Conservation (phyloP, 2,113 vertebrate species). For the Ailurus styani region DNA sequence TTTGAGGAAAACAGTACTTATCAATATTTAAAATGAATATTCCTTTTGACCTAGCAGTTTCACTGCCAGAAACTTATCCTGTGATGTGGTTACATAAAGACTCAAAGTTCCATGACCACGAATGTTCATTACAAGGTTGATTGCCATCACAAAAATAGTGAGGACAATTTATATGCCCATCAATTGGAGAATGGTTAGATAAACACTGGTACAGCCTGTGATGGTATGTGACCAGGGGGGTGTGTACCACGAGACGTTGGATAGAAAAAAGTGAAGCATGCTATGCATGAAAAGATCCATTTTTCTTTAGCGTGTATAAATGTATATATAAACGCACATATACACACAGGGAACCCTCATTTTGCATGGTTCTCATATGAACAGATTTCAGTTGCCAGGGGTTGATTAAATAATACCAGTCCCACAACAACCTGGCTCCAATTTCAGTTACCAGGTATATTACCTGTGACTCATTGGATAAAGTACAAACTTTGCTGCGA, state of each 20-base stretch:
- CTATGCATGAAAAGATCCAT: not conserved
- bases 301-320: not conserved
- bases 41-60: not conserved
- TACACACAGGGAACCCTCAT: not conserved
- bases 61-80: not conserved
- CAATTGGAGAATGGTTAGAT: not conserved
- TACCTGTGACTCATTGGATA: not conserved
- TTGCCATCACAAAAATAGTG: not conserved
- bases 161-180: not conserved
- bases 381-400: not conserved
- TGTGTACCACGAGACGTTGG: not conserved
- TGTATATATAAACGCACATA: not conserved
- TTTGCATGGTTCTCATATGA: not conserved
- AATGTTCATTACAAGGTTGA: not conserved
- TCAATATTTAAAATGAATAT: not conserved
- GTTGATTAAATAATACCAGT: not conserved
- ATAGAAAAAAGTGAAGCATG: not conserved
- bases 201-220: not conserved
- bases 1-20: not conserved
- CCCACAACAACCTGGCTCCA: not conserved
- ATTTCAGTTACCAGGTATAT: not conserved
- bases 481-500: not conserved
- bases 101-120: not conserved
- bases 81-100: not conserved
- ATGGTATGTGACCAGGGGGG: not conserved